phyloP scores from a whole-genome alignment of 2,888 invertebrate species.

The Dolomedes plantarius region DNA sequence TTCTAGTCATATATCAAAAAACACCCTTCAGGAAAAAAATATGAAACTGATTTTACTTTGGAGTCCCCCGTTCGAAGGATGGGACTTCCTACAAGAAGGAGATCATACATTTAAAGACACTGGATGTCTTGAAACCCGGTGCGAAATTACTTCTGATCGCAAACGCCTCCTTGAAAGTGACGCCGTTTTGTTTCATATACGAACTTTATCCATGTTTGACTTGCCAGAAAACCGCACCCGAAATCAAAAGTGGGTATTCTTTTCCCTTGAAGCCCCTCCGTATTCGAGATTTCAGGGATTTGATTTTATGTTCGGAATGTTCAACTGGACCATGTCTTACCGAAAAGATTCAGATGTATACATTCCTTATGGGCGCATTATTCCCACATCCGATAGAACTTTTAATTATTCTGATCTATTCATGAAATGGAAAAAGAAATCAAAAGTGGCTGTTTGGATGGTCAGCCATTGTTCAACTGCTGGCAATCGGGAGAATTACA shows the following conservation, averaged over 20 bases:
- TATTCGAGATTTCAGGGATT: conserved; percentile 52
- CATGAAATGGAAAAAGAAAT: conserved; percentile 41
- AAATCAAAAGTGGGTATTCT: conserved; percentile 72
- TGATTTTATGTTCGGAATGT: conserved; percentile 35
- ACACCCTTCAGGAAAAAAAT: not conserved
- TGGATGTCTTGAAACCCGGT: conserved; percentile 42
- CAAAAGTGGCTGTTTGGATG: conserved; percentile 72
- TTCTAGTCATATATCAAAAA: not conserved
- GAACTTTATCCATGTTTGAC: conserved; percentile 60
- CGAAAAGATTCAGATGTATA: conserved; percentile 50
- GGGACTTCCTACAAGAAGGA: conserved; percentile 22
- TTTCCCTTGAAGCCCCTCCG: conserved; percentile 72
- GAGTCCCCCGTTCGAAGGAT: conserved; percentile 36
- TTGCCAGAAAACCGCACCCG: conserved; percentile 58
- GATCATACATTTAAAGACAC: conserved; percentile 19
- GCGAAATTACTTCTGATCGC: conserved; percentile 70
- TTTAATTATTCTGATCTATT: not conserved
- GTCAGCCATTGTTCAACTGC: conserved; percentile 73
- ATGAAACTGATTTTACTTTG: conserved; percentile 41
- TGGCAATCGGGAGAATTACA: conserved; percentile 72
- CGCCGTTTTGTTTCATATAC: conserved; percentile 72
- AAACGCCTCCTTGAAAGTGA: conserved; percentile 67
- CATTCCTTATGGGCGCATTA: conserved; percentile 26
- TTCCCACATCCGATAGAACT: not conserved
- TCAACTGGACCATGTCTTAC: conserved; percentile 70